These are phyloP conservation scores for Drosophila nigritarsus DNA, from an alignment of 2,888 invertebrate species.

Conservation along the genomic window DNA sequence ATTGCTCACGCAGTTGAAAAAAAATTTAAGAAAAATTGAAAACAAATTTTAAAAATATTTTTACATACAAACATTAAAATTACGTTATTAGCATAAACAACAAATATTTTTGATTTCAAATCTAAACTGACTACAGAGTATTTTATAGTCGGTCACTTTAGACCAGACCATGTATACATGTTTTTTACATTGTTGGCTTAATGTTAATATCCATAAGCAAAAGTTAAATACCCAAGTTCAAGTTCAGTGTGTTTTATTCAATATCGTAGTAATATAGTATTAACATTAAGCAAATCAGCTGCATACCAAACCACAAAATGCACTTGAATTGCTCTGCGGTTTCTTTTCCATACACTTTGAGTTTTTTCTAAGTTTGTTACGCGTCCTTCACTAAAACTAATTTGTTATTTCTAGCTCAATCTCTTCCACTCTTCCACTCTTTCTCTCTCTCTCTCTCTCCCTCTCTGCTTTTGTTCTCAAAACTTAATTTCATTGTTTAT, in stretches of 20 bases:
- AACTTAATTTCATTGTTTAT: constrained; percentile 22
- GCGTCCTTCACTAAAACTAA: constrained; percentile 19
- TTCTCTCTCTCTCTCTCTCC: background rate
- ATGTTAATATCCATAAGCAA: constrained; percentile 47
- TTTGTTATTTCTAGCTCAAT: constrained; percentile 1
- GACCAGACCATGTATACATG: background rate
- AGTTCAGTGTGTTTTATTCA: constrained; percentile 51
- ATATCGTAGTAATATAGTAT: no score
- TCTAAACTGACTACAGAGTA: background rate
- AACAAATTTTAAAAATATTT: no score
- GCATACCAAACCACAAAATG: constrained; percentile 8
- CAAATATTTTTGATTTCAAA: background rate
- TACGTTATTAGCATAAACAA: background rate
- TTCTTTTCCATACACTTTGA: background rate
- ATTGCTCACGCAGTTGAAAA: background rate
- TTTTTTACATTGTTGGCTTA: constrained; percentile 10
- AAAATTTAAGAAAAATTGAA: no score
- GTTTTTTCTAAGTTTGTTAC: background rate
- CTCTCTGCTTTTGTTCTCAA: constrained; percentile 25
- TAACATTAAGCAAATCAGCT: constrained; percentile 4
- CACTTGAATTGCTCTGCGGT: constrained; percentile 3
- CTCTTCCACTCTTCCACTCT: background rate
- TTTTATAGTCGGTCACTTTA: background rate
- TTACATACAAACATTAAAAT: background rate
- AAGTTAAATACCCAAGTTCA: constrained; percentile 62